A percentile compares a stretch with the other conserved stretches of the same genome.
Conservation (phyloP, 1,140 invertebrate species). For the Drosophila aff. region DNA sequence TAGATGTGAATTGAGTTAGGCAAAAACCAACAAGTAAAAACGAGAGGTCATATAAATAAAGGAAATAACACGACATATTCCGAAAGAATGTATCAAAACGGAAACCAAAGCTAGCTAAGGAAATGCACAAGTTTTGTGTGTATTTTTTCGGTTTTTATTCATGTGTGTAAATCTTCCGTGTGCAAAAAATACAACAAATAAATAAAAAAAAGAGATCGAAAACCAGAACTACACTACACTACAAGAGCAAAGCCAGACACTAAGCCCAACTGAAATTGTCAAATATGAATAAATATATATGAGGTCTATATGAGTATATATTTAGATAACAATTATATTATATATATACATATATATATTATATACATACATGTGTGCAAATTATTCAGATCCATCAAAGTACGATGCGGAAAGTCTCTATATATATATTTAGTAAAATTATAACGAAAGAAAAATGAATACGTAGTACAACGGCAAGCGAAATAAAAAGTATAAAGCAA, state of each 20-base stretch:
- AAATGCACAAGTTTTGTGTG: conserved; percentile 70
- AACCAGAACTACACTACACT: conserved; percentile 67
- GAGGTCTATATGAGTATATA: conserved; percentile 79
- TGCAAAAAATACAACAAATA: conserved; percentile 53
- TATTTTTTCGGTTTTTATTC: conserved; percentile 75
- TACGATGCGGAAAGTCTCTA: conserved; percentile 63
- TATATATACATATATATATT: conserved; percentile 63
- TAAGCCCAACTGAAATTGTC: conserved; percentile 83
- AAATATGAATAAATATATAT: conserved; percentile 69
- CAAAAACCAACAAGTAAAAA: conserved; percentile 36
- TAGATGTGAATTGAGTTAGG: conserved; percentile 81
- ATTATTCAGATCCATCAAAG: conserved; percentile 75
- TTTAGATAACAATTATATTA: conserved; percentile 81
- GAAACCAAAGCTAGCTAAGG: conserved; percentile 58
- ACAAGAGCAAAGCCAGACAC: conserved; percentile 78
- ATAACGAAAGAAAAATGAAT: conserved; percentile 71
- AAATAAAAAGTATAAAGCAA: conserved; percentile 79
- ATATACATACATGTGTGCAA: conserved; percentile 78
- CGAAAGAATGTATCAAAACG: conserved; percentile 65
- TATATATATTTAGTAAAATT: conserved; percentile 79
- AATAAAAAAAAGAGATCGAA: conserved; percentile 14
- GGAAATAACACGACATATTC: conserved; percentile 65
- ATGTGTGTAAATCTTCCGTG: conserved; percentile 79
- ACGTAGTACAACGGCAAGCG: conserved; percentile 81
- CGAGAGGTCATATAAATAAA: conserved; percentile 24